Percentiles rank a stretch among this genome's conserved stretches.
phyloP scores from a whole-genome alignment of 37 sponge, comb jelly and placozoan species.

The Geodia barretti region DNA sequence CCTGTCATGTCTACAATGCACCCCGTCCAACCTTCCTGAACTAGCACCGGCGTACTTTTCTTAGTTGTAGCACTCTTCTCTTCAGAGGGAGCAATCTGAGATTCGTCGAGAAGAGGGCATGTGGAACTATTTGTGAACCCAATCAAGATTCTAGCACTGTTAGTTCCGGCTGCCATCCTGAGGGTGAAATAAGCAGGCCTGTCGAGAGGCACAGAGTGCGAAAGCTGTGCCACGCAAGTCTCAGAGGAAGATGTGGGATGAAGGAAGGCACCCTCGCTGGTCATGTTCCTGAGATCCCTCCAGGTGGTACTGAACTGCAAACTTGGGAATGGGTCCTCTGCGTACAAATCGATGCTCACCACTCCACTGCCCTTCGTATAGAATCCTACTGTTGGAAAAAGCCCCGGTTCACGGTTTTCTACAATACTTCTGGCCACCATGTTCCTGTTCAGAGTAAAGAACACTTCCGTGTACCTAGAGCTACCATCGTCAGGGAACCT shows the following conservation, averaged over 20 bases:
- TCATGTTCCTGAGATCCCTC: slow-evolving; percentile 15
- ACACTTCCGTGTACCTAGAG: slow-evolving; percentile 49
- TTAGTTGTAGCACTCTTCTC: background rate
- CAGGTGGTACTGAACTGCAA: slow-evolving; percentile 21
- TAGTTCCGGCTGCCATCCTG: background rate
- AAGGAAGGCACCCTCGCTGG: slow-evolving; percentile 18
- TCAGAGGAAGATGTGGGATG: slow-evolving; percentile 4
- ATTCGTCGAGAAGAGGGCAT: slow-evolving; percentile 5
- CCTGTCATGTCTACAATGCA: slow-evolving; percentile 12
- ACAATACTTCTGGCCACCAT: slow-evolving; percentile 41
- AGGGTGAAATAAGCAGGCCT: slow-evolving; percentile 23
- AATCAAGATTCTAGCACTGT: slow-evolving; percentile 36
- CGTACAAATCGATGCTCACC: slow-evolving; percentile 20
- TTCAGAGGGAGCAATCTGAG: background rate
- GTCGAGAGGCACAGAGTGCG: background rate
- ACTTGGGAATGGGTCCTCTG: slow-evolving; percentile 32
- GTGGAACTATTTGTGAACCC: slow-evolving; percentile 24
- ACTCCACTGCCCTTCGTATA: slow-evolving; percentile 23
- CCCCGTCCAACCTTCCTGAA: background rate
- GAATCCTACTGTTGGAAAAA: slow-evolving; percentile 75
- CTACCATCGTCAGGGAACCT: slow-evolving; percentile 53
- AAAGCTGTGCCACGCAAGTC: slow-evolving; percentile 26
- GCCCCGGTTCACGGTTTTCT: slow-evolving; percentile 53
- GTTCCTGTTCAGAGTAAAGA: slow-evolving; percentile 61
- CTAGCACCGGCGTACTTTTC: background rate